phyloP scores from a whole-genome alignment of 2,113 vertebrate genomes.

The Sapajus apella region DNA sequence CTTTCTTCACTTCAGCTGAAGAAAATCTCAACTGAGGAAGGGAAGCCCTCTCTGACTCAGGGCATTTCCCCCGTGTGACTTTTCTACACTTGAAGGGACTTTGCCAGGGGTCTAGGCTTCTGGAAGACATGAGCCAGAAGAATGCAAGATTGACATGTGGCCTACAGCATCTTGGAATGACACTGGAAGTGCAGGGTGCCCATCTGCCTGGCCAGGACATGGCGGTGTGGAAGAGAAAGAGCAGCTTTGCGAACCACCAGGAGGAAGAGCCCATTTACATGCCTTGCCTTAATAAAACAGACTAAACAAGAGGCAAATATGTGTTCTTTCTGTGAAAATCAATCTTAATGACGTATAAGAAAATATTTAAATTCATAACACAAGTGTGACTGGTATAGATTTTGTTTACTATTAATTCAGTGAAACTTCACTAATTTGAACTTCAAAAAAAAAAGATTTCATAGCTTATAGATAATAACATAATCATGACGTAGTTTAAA shows the following conservation, averaged over 20 bases:
- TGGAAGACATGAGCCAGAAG: background rate
- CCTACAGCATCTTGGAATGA: background rate
- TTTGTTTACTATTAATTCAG: background rate
- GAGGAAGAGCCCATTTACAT: background rate
- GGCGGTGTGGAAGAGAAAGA: background rate
- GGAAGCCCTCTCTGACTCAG: fast-evolving
- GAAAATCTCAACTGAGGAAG: background rate
- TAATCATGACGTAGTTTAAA: background rate
- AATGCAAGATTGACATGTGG: background rate
- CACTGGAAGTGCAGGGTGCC: background rate
- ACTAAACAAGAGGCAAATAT: fast-evolving
- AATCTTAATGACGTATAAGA: background rate
- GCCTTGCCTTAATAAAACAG: background rate
- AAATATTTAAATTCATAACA: background rate
- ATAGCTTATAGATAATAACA: background rate
- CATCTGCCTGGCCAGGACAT: fast-evolving
- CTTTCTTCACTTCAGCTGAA: fast-evolving
- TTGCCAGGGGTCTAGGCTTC: no score
- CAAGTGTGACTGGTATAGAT: background rate
- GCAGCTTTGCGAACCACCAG: fast-evolving
- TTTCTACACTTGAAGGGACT: fast-evolving
- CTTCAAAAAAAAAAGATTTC: background rate
- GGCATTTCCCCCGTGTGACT: fast-evolving
- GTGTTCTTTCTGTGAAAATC: background rate
- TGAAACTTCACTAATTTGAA: background rate